Evolutionary conservation across 2,113 vertebrate species (phyloP), one percentile per base, ranked within the genome.

Genomic region (Leuciscus idus): DNA sequence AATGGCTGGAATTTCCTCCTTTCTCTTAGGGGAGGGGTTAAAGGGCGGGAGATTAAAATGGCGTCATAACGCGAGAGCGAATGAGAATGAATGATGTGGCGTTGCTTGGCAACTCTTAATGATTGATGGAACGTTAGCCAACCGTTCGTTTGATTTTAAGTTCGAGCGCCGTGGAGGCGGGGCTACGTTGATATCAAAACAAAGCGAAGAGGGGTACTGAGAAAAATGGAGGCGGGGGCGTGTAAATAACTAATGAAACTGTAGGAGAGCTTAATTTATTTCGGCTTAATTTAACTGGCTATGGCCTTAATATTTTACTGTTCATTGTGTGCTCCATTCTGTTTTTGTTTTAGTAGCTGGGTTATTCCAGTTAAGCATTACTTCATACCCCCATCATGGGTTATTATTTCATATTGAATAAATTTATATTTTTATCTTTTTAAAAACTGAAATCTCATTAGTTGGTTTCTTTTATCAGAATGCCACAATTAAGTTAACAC

Each of bases 111-210:
- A 0, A 81, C 70, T 0, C n/a, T 3, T 8, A 75, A 85, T 92
- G 91, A 94, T 87, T 91, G 94, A 94, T 28, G 17, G 52, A 0
- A 3, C 0, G 6, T 43, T 13, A 84, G 84, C 95, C 92, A 93
- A 94, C 91, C 85, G 9, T 1, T 30, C 4, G 19, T 36, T 15
- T 10, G 5, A 19, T 79, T 28, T 43, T 46, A 23, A 33, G 3
- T 80, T 77, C 43, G 77, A 43, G n/a, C 66, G 46, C 13, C 23
- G 30, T 52, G 36, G 87, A 83, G 94, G 92, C 85, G 92, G 92
- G 82, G 33, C 84, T 87, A 74, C 66, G n/a, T 9, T 7, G 80
- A 89, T 92, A 93, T 89, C 86, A 95, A 94, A 95, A 95, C 94
- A 95, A 94, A 85, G 92, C 91, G 61, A 61, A 80, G 85, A 83